Evolutionary conservation across 37 sponge, comb jelly and placozoan species (phyloP), one percentile per base, ranked within the genome.

Genomic region (Sycon ciliatum): DNA sequence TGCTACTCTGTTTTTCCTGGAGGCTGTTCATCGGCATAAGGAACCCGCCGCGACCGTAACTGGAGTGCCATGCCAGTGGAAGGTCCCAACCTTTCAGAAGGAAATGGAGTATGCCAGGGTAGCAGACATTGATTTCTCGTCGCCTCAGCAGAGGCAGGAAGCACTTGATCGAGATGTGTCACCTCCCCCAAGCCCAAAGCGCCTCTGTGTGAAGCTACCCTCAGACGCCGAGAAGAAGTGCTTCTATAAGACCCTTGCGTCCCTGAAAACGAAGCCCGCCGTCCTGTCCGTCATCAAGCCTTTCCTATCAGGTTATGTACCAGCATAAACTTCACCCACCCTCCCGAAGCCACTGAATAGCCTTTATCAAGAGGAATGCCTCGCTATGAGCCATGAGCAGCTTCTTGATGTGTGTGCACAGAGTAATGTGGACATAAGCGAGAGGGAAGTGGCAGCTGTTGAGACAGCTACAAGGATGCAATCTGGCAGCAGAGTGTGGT

Each of bases 21-120:
- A 82, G 23, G 67, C 34, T 20, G 77, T 72, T 31, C 70, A 72
- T 18, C 66, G 54, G 31, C 18, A 34, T 13, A 38, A 72, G 72
- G 46, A 71, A 20, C 38, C n/a, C n/a, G n/a, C 16, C 23, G 16
- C 27, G 13, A 32, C 73, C 4, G 77, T 73, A 38, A 77, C 83
- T 34, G 70, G 78, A 23, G 32, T 82, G 22, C 82, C 77, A 24
- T 82, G 74, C 66, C 56, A 52, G 4, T 82, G 83, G 83, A 49
- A 72, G 23, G 61, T 46, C 46, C 69, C 74, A n/a, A n/a, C n/a
- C n/a, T n/a, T n/a, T n/a, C n/a, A n/a, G n/a, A n/a, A n/a, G n/a
- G n/a, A 9, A 38, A 73, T 76, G 0, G 39, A 73, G 26, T 82
- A 63, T 39, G 73, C 83, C 27, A 11, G 39, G 42, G 22, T 77